These are phyloP conservation scores for Solen grandis DNA, from an alignment of 1,140 invertebrate genomes.

Conservation along the genomic window DNA sequence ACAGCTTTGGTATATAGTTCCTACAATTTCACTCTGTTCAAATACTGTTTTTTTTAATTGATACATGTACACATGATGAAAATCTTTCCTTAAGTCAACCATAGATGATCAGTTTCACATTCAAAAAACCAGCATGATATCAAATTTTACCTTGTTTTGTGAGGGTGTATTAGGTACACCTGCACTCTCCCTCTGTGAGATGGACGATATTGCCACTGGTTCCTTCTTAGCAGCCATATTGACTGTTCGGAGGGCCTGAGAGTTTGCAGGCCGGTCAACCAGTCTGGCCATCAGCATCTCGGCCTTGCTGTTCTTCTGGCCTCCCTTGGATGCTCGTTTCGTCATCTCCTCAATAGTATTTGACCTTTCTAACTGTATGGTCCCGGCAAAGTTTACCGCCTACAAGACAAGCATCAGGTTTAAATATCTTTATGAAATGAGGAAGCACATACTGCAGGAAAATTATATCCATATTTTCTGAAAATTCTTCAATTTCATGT, in stretches of 20 bases:
- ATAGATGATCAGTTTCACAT: no score
- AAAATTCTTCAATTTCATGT: no score
- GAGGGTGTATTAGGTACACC: not conserved
- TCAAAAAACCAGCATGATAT: no score
- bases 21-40: no score
- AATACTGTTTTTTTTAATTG: no score
- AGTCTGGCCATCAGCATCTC: slow-evolving; percentile 51
- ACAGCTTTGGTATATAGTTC: no score
- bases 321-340: slow-evolving; percentile 13
- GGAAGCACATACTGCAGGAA: no score
- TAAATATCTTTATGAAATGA: not conserved
- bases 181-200: slow-evolving; percentile 5
- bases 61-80: no score
- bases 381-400: slow-evolving; percentile 33
- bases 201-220: no score
- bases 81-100: no score
- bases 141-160: slow-evolving; percentile 17
- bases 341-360: slow-evolving; percentile 49
- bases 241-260: slow-evolving; percentile 12
- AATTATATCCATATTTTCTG: no score
- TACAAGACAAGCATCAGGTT: no score
- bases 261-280: slow-evolving; percentile 45
- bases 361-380: slow-evolving; percentile 11
- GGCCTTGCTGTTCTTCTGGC: slow-evolving; percentile 36
- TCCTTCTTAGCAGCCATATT: not conserved